Evolutionary conservation across 2,888 invertebrate genomes (phyloP).

Genomic region (Andrena bicolor): DNA sequence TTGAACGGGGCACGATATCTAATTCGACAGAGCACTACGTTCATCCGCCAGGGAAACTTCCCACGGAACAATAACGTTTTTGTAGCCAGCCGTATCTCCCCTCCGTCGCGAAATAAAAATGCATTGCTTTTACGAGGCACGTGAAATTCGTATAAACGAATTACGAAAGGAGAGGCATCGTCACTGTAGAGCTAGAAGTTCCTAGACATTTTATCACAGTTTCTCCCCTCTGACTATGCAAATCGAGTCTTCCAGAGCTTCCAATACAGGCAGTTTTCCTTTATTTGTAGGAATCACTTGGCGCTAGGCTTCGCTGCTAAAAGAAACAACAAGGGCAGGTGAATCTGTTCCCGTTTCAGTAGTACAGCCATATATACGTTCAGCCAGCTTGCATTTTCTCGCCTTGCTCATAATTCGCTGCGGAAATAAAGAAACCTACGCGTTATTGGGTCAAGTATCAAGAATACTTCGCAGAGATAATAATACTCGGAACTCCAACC

Average conservation of each 20-base stretch:
- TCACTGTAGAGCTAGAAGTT: background rate
- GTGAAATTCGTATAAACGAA: slow-evolving; percentile 22
- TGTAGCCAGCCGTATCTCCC: background rate
- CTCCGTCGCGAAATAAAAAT: slow-evolving; percentile 6
- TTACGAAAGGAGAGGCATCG: slow-evolving; percentile 8
- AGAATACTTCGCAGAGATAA: background rate
- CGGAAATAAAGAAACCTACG: too few species aligned
- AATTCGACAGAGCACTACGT: slow-evolving; percentile 34
- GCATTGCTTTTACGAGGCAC: slow-evolving; percentile 12
- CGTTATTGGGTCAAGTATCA: background rate
- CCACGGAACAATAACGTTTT: slow-evolving; percentile 10
- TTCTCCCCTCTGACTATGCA: background rate
- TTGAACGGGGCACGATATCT: slow-evolving; percentile 21
- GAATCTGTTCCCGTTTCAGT: too few species aligned
- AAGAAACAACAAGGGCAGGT: too few species aligned
- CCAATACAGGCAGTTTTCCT: background rate
- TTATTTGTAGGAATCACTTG: too few species aligned
- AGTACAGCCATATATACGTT: too few species aligned
- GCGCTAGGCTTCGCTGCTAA: too few species aligned
- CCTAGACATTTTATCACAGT: background rate
- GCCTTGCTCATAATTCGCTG: too few species aligned
- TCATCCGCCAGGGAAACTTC: background rate
- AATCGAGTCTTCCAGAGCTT: background rate
- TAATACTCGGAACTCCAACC: background rate
- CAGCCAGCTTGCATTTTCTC: too few species aligned